Base-by-base conservation (phyloP, 37 sponge, comb jelly and placozoan genomes). In the Beroe forskalii region DNA sequence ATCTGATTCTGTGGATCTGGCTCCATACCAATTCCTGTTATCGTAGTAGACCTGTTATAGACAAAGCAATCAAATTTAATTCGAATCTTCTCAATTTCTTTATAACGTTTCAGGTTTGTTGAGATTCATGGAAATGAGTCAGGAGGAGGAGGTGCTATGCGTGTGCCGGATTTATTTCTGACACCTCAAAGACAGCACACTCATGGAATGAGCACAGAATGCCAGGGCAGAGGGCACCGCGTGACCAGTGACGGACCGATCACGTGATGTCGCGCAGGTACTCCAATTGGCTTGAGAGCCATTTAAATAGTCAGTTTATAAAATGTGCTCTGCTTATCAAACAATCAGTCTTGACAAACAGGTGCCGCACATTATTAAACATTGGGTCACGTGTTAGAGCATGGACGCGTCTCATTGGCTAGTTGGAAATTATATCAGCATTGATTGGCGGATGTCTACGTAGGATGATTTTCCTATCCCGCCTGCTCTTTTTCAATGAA, bases 291-390 rank as follows among this genome's bases (percentile, higher is more conserved):
- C 72, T 69, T 14, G 32, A 32, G 32, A 33, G 72, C 32, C 72
- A 69, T 69, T 69, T 37, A 69, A 69, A 69, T 69, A 69, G 72
- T 33, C 19, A 69, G 37, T 69, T 69, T 69, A 69, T 69, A 36
- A 69, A 69, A 69, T 33, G 32, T 32, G 2, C 72, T 28, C 72
- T 69, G 72, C 72, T 69, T 69, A 69, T 69, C 72, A 69, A 69
- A 69, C 72, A 69, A 69, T 69, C 72, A 69, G 72, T 2, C 19
- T 37, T 69, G 72, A 69, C 72, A 69, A 69, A 69, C 72, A 69
- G 35, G 33, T 69, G 72, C 72, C 72, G 72, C 72, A 3, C 1
- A 35, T 32, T 69, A 69, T 69, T 69, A 69, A 69, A 69, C 38
- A 69, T 32, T 1, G 14, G 19, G 32, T 35, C 72, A 69, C 72